phyloP scores from a whole-genome alignment of 2,113 vertebrate genomes.

The Martes martes region DNA sequence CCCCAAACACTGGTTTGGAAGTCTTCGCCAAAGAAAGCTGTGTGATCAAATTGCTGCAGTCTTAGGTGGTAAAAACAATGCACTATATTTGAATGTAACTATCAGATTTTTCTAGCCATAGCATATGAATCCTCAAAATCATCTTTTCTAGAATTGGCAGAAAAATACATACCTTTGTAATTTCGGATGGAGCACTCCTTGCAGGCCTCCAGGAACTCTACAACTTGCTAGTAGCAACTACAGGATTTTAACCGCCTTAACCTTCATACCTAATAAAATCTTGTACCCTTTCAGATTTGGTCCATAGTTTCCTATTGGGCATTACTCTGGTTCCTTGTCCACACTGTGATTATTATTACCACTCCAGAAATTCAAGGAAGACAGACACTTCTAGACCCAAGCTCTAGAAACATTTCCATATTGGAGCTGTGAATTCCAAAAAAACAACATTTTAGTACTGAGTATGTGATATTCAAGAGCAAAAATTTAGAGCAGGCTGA shows the following conservation, averaged over 20 bases:
- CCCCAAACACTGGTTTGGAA: not conserved
- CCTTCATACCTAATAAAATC: not conserved
- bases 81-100: not conserved
- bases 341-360: not conserved
- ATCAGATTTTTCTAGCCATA: not conserved
- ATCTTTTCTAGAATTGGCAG: not conserved
- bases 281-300: not conserved
- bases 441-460: slow-evolving; percentile 8
- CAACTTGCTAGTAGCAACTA: not conserved
- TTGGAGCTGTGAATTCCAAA: not conserved
- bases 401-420: not conserved
- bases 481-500: not conserved
- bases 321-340: not conserved
- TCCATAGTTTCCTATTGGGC: not conserved
- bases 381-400: not conserved
- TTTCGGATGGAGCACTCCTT: not conserved
- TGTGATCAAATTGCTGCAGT: not conserved
- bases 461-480: not conserved
- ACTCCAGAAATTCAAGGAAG: not conserved
- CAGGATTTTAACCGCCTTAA: not conserved
- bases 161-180: not conserved
- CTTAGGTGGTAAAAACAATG: not conserved
- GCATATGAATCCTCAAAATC: not conserved
- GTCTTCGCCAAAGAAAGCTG: not conserved
- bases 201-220: not conserved